A percentile compares a stretch with the other conserved stretches of the same genome.
Conservation (phyloP, 2,888 invertebrate genomes). For the Stratiomys singularior region DNA sequence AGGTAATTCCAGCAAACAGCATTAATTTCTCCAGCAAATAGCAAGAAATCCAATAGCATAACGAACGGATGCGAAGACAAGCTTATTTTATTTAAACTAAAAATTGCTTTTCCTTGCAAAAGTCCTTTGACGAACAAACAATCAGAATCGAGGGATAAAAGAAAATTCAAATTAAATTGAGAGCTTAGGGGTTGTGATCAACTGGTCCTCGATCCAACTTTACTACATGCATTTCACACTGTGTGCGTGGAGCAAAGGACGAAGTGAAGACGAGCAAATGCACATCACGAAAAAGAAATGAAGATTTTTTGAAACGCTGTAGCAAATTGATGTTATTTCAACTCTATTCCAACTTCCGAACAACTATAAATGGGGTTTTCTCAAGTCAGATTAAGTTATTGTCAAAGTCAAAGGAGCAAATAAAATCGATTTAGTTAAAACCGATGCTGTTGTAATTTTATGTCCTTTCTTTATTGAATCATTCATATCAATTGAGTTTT, state of each 20-base stretch:
- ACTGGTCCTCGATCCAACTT: not conserved
- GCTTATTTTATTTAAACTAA: conserved; percentile 17
- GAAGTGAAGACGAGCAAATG: conserved; percentile 6
- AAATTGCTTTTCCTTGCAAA: conserved; percentile 26
- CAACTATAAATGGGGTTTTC: not conserved
- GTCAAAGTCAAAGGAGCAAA: not conserved
- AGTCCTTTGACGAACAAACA: not conserved
- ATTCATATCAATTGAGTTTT: no score
- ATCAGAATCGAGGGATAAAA: conserved; percentile 6
- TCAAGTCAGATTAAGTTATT: not conserved
- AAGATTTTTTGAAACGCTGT: not conserved
- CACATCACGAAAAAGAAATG: conserved; percentile 25
- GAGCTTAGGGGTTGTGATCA: conserved; percentile 34
- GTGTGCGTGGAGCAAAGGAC: not conserved
- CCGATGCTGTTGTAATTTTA: no score
- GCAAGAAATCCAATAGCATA: not conserved
- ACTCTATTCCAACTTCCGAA: not conserved
- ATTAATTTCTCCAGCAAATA: not conserved
- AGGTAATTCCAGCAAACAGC: not conserved
- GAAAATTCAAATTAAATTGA: conserved; percentile 25
- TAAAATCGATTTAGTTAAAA: not conserved
- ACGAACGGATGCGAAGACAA: not conserved
- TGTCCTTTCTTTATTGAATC: no score
- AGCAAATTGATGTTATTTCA: not conserved
- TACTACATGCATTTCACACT: not conserved